Base-by-base conservation (phyloP, 2,797 vertebrate genomes). In the Coluber constrictor region DNA sequence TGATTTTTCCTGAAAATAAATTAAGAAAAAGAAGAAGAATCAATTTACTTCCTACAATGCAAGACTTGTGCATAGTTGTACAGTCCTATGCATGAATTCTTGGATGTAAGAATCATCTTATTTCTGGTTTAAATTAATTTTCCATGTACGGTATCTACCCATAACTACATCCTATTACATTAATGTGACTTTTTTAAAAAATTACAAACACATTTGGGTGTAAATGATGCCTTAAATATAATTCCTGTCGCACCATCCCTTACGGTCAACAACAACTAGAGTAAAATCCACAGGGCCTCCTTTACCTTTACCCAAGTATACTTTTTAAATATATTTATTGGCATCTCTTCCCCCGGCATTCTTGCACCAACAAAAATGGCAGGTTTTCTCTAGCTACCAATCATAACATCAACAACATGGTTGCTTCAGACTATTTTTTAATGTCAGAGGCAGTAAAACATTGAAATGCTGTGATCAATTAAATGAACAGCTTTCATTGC, bases 1-100 rank as follows among this genome's bases (percentile, higher is more conserved):
- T 90, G 63, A 51, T 32, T 94, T 94, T 92, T 87, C 88, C 63
- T 55, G 32, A 88, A 88, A 60, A 83, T 83, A 83, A 83, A 83
- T 83, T 47, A 25, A 18, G 43, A 37, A 74, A 55, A 88, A 37
- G 37, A 37, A 59, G 43, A 37, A 59, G 56, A 37, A 86, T 60
- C 47, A n/a, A 51, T 23, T 90, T 83, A 43, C 10, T 70, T 92
- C 54, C 54, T 57, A 87, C 25, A 43, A 16, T 10, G 27, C 9
- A 54, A 90, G 4, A 92, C 43, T 43, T 55, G 37, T 47, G 20
- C 10, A 47, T 12, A 83, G 37, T 83, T 83, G 20, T 83, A 47
- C 10, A 79, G 74, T 79, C 37, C 74, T 79, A 43, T 43, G 8
- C 1, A 83, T 83, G 37, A 47, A 47, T 83, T 47, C 20, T 83